Base-by-base conservation (phyloP, 2,888 invertebrate species). In the Agriopis marginaria region DNA sequence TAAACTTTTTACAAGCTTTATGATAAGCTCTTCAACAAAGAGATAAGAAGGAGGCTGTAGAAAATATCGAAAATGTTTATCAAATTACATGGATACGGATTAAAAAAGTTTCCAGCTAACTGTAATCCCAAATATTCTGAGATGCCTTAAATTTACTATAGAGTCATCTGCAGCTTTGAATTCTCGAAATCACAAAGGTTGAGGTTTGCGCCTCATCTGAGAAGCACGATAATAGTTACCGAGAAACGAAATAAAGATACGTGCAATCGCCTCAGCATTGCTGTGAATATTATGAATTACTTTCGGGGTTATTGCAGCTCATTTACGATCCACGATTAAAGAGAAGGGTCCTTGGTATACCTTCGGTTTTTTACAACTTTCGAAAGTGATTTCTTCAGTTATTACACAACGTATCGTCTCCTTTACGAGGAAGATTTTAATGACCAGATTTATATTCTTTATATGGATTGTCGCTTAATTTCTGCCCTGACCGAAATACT, bases 371-470 rank as follows among this genome's bases (percentile, higher is more conserved):
- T 91, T 87, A 90, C 85, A 79, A 85, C 86, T 87, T 92, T 90
- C 86, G 92, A 93, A 93, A 92, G 91, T 91, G 86, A 89, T 88
- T 86, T 87, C 80, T 78, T 76, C 70, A 67, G 64, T 69, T 79
- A 79, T 90, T 89, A 86, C 83, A 82, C 75, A 89, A 90, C 78
- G 70, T 61, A 78, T 79, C 74, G 74, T 72, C 77, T 82, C 77
- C 80, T 88, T 87, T 87, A 85, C 80, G 84, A 84, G 76, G 81
- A 82, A 77, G 82, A 77, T 77, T 79, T 86, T 88, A 86, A 88
- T 86, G 84, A 80, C 73, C 75, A 79, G 78, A 82, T 80, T 82
- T 82, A 82, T 77, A 72, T 68, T 76, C 76, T 77, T 75, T 75
- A 75, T 73, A 74, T 66, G 74, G 76, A 75, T 74, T 74, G 75